Evolutionary conservation across 2,797 vertebrate genomes (phyloP).

Genomic region (Anguilla obscura): DNA sequence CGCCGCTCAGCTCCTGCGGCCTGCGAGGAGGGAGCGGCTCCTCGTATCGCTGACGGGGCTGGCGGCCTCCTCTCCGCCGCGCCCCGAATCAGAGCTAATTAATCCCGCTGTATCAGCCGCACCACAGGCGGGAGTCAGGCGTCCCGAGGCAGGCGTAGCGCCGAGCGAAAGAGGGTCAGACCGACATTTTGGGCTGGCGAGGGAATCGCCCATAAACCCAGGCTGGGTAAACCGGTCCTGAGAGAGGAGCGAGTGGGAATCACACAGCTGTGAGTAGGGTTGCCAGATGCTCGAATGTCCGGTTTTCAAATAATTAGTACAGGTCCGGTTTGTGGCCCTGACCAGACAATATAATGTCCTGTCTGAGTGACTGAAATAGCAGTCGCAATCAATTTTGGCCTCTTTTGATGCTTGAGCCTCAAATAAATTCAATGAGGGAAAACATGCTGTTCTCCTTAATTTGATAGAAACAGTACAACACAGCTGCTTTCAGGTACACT

Average conservation of each 20-base stretch:
- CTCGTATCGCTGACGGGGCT: background rate
- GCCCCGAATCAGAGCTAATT: background rate
- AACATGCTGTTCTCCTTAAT: background rate
- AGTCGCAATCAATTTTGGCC: no score
- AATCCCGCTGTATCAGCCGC: background rate
- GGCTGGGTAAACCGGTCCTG: background rate
- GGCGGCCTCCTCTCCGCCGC: background rate
- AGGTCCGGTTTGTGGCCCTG: no score
- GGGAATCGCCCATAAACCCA: background rate
- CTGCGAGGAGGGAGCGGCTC: background rate
- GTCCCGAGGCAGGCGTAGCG: background rate
- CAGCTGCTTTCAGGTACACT: background rate
- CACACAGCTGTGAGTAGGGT: background rate
- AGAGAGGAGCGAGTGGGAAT: background rate
- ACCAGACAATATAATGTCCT: no score
- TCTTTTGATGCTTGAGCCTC: background rate
- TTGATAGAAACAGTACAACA: background rate
- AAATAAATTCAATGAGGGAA: background rate
- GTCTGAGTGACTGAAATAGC: no score
- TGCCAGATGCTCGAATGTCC: no score
- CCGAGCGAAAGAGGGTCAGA: background rate
- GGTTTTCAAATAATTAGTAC: no score
- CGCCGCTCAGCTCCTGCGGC: background rate
- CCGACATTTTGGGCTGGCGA: background rate
- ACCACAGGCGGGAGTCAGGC: background rate